Evolutionary conservation across 2,797 vertebrate species (phyloP).

Genomic region (Denticeps clupeoides): DNA sequence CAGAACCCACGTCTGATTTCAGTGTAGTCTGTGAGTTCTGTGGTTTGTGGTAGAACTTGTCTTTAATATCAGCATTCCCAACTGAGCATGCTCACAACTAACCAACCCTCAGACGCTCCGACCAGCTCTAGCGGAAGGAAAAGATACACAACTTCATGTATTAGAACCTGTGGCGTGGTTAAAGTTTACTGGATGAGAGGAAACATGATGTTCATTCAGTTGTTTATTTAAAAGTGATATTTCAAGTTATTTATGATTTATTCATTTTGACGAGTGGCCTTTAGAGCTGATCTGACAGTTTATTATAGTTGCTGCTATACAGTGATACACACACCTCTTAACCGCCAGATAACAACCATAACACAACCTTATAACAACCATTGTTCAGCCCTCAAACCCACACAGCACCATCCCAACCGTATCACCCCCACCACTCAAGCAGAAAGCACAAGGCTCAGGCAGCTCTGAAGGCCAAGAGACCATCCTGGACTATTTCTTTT

Average conservation of each 20-base stretch:
- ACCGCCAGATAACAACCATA: too few relatives aligned
- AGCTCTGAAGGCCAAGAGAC: too few relatives aligned
- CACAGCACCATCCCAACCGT: too few relatives aligned
- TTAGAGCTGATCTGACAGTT: too few relatives aligned
- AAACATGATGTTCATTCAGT: background rate
- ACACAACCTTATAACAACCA: background rate
- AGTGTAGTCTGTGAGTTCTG: background rate
- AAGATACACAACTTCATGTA: background rate
- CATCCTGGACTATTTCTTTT: too few relatives aligned
- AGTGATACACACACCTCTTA: too few relatives aligned
- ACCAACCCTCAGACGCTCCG: too few relatives aligned
- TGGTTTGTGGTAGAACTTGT: slow-evolving; percentile 1
- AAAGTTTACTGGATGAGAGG: background rate
- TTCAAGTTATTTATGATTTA: slow-evolving; percentile 1
- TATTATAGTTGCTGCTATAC: too few relatives aligned
- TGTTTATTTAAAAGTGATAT: background rate
- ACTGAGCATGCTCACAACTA: background rate
- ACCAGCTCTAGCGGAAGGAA: background rate
- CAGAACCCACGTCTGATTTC: background rate
- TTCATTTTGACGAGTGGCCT: background rate
- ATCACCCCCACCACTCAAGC: slow-evolving; percentile 1
- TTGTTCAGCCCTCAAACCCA: too few relatives aligned
- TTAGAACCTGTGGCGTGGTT: background rate
- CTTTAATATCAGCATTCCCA: slow-evolving; percentile 1
- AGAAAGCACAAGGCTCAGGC: slow-evolving; percentile 33